Evolutionary conservation across 2,888 invertebrate genomes (phyloP).

Genomic region (Dendrolimus pini): DNA sequence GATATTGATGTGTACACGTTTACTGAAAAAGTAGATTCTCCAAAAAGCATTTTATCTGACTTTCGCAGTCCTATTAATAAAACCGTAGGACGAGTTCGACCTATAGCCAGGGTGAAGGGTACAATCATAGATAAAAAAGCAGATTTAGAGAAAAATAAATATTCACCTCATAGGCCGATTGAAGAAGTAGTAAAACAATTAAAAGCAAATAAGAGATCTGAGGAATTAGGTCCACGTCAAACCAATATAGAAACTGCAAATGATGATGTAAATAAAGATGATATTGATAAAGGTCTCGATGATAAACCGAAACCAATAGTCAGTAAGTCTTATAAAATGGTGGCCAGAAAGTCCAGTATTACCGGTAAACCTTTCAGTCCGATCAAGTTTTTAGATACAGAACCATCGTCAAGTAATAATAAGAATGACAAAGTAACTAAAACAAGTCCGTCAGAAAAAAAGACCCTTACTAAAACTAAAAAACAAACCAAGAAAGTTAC

Average conservation of each 20-base stretch:
- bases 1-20: slow-evolving; percentile 70
- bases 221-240: slow-evolving; percentile 39
- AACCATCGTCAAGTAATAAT: slow-evolving; percentile 19
- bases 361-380: slow-evolving; percentile 71
- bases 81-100: slow-evolving; percentile 62
- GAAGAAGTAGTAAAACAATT: slow-evolving; percentile 69
- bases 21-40: slow-evolving; percentile 68
- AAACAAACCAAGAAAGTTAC: slow-evolving; percentile 43
- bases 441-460: slow-evolving; percentile 30
- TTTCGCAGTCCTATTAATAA: slow-evolving; percentile 58
- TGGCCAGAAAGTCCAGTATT: slow-evolving; percentile 68
- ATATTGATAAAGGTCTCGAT: slow-evolving; percentile 33
- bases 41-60: slow-evolving; percentile 64
- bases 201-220: slow-evolving; percentile 59
- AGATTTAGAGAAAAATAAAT: slow-evolving; percentile 64
- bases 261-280: slow-evolving; percentile 22
- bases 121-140: slow-evolving; percentile 64
- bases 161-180: slow-evolving; percentile 64
- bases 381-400: slow-evolving; percentile 57
- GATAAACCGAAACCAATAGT: slow-evolving; percentile 60
- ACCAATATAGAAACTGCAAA: slow-evolving; percentile 24
- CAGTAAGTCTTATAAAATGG: slow-evolving; percentile 72
- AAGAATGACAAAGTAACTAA: slow-evolving; percentile 35
- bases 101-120: slow-evolving; percentile 70
- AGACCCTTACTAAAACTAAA: slow-evolving; percentile 37